Evolutionary conservation across 2,797 vertebrate genomes (phyloP).

Genomic region (Macrochelys suwanniensis): DNA sequence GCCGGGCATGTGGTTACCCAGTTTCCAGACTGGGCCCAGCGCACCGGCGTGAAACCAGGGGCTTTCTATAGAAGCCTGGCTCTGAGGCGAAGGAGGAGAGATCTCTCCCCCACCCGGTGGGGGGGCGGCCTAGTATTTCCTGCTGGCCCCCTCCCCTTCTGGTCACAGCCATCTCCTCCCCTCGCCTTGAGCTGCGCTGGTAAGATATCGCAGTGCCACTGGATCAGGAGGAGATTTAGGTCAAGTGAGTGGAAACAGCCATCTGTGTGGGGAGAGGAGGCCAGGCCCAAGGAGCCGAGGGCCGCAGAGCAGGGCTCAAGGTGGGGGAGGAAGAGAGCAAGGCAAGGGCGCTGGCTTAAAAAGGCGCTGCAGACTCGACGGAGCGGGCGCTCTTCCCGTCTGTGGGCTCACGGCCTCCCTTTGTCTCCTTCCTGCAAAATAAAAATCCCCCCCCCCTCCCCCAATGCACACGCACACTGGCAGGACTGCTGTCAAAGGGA

Average conservation of each 20-base stretch:
- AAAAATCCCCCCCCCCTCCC: background rate
- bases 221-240: slow-evolving; percentile 75
- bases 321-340: background rate
- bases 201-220: slow-evolving; percentile 72
- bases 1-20: slow-evolving; percentile 64
- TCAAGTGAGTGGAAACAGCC: slow-evolving; percentile 74
- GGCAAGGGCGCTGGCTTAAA: background rate
- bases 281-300: slow-evolving; percentile 45
- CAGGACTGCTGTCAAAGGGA: slow-evolving; percentile 30
- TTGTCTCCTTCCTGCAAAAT: slow-evolving; percentile 2
- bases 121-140: slow-evolving; percentile 14
- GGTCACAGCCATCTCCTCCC: slow-evolving; percentile 47
- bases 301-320: background rate
- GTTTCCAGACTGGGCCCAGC: slow-evolving; percentile 38
- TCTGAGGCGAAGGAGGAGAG: slow-evolving; percentile 54
- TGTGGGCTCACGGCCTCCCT: background rate
- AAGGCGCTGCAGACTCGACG: background rate
- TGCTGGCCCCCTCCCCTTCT: background rate
- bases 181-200: slow-evolving; percentile 74
- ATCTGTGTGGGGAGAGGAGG: slow-evolving; percentile 68
- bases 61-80: background rate
- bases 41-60: background rate
- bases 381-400: background rate
- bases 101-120: background rate
- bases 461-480: background rate